Evolutionary conservation across 2,113 vertebrate genomes (phyloP).

Genomic region (Labeo rohita): DNA sequence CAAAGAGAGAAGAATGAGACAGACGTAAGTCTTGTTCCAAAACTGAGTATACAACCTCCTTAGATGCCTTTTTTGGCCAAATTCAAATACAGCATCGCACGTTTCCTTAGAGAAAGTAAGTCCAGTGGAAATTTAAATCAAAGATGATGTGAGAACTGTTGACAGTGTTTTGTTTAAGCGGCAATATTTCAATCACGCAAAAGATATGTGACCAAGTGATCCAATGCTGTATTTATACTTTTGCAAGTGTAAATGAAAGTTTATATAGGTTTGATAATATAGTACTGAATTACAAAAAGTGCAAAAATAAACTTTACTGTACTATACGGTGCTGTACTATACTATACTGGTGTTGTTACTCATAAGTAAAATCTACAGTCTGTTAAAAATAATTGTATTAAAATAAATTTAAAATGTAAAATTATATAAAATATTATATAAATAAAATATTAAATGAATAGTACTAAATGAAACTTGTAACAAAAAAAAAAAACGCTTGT

Average conservation of each 20-base stretch:
- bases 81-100: neutral
- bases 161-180: neutral
- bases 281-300: too few species aligned
- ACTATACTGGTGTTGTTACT: too few species aligned
- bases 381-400: too few species aligned
- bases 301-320: too few species aligned
- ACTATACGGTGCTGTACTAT: too few species aligned
- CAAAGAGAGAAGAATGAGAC: neutral
- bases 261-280: neutral
- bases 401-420: too few species aligned
- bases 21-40: neutral
- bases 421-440: too few species aligned
- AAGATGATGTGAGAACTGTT: neutral
- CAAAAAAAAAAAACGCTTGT: too few species aligned
- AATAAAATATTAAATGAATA: too few species aligned
- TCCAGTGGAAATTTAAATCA: neutral
- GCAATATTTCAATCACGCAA: neutral
- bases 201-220: neutral
- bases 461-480: too few species aligned
- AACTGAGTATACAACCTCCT: neutral
- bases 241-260: neutral
- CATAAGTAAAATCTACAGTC: too few species aligned
- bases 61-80: constrained; percentile 4
- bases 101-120: neutral
- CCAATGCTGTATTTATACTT: neutral